Conservation (phyloP, 2,888 invertebrate species). For the Epinotia demarniana region DNA sequence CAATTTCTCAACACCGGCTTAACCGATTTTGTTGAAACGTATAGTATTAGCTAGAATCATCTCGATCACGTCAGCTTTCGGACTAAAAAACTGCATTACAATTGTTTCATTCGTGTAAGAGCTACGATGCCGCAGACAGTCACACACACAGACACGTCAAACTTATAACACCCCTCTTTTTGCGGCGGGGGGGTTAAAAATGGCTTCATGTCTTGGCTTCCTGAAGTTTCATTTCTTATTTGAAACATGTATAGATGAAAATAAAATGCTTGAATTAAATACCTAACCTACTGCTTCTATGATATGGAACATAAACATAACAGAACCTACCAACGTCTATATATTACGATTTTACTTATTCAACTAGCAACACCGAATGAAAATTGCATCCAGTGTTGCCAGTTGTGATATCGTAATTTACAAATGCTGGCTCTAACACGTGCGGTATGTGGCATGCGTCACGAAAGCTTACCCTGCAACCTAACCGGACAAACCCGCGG, state of each 20-base stretch:
- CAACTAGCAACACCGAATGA: not conserved
- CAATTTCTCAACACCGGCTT: no score
- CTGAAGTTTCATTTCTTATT: not conserved
- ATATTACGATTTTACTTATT: not conserved
- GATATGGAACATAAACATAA: slow-evolving; percentile 1
- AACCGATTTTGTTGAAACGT: no score
- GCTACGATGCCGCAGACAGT: no score
- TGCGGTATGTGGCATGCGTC: slow-evolving; percentile 21
- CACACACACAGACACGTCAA: no score
- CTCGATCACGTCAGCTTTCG: no score
- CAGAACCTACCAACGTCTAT: not conserved
- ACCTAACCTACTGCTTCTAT: not conserved
- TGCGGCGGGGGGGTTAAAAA: no score
- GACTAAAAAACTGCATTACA: no score
- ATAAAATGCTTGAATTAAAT: not conserved
- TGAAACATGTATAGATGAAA: not conserved
- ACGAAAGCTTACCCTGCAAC: slow-evolving; percentile 16
- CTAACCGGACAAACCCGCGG: slow-evolving; percentile 11
- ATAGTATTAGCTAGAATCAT: no score
- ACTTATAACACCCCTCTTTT: no score
- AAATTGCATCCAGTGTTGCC: slow-evolving; percentile 5
- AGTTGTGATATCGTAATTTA: not conserved
- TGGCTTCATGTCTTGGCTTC: no score
- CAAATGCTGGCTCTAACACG: slow-evolving; percentile 1
- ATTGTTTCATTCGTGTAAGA: no score